Evolutionary conservation across 2,888 invertebrate species (phyloP), one percentile per base, ranked within the genome.

Genomic region (Choreutis nemorana): DNA sequence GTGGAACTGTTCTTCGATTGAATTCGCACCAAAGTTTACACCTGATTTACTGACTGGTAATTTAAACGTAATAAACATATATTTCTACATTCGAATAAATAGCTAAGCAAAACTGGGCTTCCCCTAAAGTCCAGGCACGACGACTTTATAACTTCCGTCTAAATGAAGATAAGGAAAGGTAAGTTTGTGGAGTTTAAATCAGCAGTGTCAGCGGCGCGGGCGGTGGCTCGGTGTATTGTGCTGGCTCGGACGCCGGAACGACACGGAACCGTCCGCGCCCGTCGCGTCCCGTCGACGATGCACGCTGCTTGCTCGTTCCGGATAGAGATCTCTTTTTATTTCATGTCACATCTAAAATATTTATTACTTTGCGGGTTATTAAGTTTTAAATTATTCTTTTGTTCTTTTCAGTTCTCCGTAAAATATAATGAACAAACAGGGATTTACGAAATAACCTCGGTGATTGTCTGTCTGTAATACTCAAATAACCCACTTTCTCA

Each of bases 1-100:
- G 33, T 93, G 92, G 92, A 92, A 93, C 70, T 93, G 92, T 67
- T 88, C 90, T 34, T 87, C 89, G 24, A 81, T 91, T 29, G 81
- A 82, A 23, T 75, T 78, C 12, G 89, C 90, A 1, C 92, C 92
- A 0, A 81, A 81, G 44, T 83, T 86, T 42, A 82, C 87, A n/a
- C 86, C 89, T 4, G 92, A 93, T 61, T 70, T 92, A 39, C 84
- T 87, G 2, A 83, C 87, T 71, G 91, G 92, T 91, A 59, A 47
- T 55, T 16, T 23, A 21, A 21, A n/a, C n/a, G n/a, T n/a, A n/a
- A n/a, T n/a, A n/a, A n/a, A n/a, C 18, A 5, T 18, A 8, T 8
- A 8, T 5, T 18, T 18, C 18, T 18, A 18, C 5, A 18, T 18
- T 18, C 18, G 18, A 18, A 18, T 18, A 8, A 18, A 18, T n/a